Evolutionary conservation across 2,797 vertebrate species (phyloP), one percentile per base, ranked within the genome.

Genomic region (Typhlichthys eigenmanni): DNA sequence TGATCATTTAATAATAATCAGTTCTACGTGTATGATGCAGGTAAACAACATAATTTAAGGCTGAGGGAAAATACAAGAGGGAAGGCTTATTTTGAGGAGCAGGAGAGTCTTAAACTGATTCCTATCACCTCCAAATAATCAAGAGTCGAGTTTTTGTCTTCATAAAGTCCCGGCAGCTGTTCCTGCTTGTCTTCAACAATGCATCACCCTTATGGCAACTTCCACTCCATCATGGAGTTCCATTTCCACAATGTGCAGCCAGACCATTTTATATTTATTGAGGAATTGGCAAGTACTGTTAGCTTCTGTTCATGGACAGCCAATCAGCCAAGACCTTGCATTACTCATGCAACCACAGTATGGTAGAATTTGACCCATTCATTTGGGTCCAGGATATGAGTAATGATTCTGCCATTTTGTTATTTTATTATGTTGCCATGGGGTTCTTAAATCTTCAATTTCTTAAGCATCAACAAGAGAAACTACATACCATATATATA

Each of bases 251-350:
- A 80, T 83, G 83, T 65, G 77, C 68, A 84, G 79, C 79, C 78
- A 85, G 70, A 54, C 32, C 78, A 74, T 90, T 86, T 91, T 82
- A 83, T 90, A 88, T 87, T 91, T 92, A 85, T 79, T 72, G 85
- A 85, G 80, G 62, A 85, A 85, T 88, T 85, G 91, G 79, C 77
- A 89, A 84, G 50, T 17, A 55, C 14, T 63, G 72, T 75, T 76
- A 88, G 86, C 85, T 77, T 60, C 73, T 84, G 84, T 75, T 89
- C 75, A 78, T 69, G 87, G 89, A 84, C 56, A 8, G 75, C 85
- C 62, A 81, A 43, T 29, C 84, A 85, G 67, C 64, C 75, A 84
- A 71, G 69, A 69, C 75, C 83, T 67, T 88, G 55, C 81, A 81
- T 90, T 78, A 83, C 84, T 88, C 89, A 91, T 81, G 74, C 75